These are phyloP conservation scores for Hirundichthys speculiger DNA, from an alignment of 2,113 vertebrate species.

Conservation along the genomic window DNA sequence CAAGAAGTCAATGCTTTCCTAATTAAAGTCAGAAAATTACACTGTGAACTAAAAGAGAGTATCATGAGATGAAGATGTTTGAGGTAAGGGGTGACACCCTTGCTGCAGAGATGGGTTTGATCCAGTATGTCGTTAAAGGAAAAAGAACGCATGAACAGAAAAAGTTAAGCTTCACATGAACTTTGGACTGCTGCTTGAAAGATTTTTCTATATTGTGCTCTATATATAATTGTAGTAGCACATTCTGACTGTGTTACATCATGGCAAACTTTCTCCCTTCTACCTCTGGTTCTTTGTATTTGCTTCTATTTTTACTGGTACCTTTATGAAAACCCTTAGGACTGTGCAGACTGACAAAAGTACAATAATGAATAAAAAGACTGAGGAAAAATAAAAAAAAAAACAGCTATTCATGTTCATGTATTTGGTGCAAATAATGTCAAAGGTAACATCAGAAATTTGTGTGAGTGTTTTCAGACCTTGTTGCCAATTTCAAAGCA, in stretches of 20 bases:
- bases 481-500: not conserved
- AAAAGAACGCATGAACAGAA: constrained; percentile 1
- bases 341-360: not conserved
- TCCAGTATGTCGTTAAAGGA: not conserved
- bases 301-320: constrained; percentile 6
- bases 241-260: constrained; percentile 28
- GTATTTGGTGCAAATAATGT: too few species aligned
- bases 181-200: constrained; percentile 9
- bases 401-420: too few species aligned
- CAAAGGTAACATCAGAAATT: too few species aligned
- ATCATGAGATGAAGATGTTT: not conserved
- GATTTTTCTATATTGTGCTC: constrained; percentile 3
- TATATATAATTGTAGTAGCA: constrained; percentile 5
- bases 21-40: constrained; percentile 1
- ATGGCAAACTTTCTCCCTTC: constrained; percentile 18
- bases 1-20: constrained; percentile 26
- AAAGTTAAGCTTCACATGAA: constrained; percentile 9
- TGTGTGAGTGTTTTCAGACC: not conserved
- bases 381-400: not conserved
- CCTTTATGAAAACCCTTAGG: not conserved
- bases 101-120: not conserved
- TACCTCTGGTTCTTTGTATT: constrained; percentile 46
- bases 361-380: not conserved
- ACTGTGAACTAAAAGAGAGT: constrained; percentile 14
- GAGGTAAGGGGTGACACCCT: not conserved